These are phyloP conservation scores for Theristicus caerulescens DNA, from an alignment of 2,113 vertebrate genomes.

Conservation along the genomic window DNA sequence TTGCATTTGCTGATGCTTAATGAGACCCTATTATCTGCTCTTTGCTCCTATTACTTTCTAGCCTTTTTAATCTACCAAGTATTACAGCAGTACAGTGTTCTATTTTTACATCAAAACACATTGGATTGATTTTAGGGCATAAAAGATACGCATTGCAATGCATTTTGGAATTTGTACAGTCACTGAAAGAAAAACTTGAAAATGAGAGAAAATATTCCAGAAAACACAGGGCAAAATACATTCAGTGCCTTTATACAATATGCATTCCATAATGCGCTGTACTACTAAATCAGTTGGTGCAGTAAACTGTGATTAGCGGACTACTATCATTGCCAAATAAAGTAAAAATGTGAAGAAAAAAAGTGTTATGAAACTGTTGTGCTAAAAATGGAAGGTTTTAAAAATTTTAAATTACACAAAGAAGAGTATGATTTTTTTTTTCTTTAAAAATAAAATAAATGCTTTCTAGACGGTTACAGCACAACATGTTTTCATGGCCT, in stretches of 20 bases:
- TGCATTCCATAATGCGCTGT: constrained; percentile 68
- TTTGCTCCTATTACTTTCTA: constrained; percentile 70
- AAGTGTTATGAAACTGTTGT: constrained; percentile 49
- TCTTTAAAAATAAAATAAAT: background rate
- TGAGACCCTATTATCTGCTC: constrained; percentile 72
- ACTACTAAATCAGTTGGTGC: background rate
- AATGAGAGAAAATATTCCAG: constrained; percentile 44
- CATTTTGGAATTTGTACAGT: constrained; percentile 72
- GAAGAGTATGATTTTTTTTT: background rate
- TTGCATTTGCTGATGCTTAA: constrained; percentile 79
- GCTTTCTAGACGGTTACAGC: background rate
- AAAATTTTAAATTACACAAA: background rate
- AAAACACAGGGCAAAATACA: constrained; percentile 73
- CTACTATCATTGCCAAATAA: constrained; percentile 58
- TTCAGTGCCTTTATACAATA: constrained; percentile 78
- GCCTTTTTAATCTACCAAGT: constrained; percentile 67
- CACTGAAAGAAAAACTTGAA: constrained; percentile 55
- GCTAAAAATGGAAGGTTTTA: constrained; percentile 20
- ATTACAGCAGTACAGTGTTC: constrained; percentile 72
- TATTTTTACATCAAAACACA: constrained; percentile 66
- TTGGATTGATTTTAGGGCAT: constrained; percentile 66
- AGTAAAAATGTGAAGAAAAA: constrained; percentile 42
- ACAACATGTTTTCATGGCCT: constrained; percentile 41
- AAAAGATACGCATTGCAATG: constrained; percentile 60
- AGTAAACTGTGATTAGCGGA: constrained; percentile 31